Base-by-base conservation (phyloP, 2,888 invertebrate species). In the Amaurobius ferox region DNA sequence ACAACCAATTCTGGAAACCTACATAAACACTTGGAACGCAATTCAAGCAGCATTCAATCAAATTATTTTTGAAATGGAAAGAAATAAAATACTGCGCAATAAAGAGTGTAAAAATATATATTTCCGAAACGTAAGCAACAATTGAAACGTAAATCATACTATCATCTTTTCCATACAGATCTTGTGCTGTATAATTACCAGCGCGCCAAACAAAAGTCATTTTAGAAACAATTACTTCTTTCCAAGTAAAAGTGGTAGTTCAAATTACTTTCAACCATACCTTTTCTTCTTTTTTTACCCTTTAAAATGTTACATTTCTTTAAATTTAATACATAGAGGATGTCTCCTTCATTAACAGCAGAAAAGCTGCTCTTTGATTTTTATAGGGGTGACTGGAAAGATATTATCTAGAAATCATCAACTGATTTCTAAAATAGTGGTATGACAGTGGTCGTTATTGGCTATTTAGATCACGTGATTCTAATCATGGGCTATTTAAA, bases 321-420 rank as follows among this genome's bases (percentile, higher is more conserved):
- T 55, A 55, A 55, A 55, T 23, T 11, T 23, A 19, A 23, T 19
- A 55, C 55, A 55, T 23, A 55, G 23, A 11, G 2, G 55, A 55
- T 55, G 11, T 55, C 55, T 55, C 23, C 55, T 55, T 23, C 55
- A 55, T 55, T 55, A 55, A 55, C 19, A 3, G 5, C 5, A 55
- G 55, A 55, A 19, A 55, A 55, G 55, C 55, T 55, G 55, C 55
- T 55, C 55, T 55, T 55, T 55, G 19, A 55, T 55, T 55, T 55
- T 55, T 16, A 55, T 23, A 11, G 16, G 55, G 23, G 11, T 23
- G 5, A 11, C 1, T 19, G 23, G 3, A 23, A 23, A 55, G 19
- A 55, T 55, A 19, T 1, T 7, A 55, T 55, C 55, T 55, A 23
- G 11, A 23, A 23, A 23, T 23, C 55, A 2, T 55, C 23, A 11